Evolutionary conservation across 2,888 invertebrate genomes (phyloP).

Genomic region (Camptogramma bilineatum): DNA sequence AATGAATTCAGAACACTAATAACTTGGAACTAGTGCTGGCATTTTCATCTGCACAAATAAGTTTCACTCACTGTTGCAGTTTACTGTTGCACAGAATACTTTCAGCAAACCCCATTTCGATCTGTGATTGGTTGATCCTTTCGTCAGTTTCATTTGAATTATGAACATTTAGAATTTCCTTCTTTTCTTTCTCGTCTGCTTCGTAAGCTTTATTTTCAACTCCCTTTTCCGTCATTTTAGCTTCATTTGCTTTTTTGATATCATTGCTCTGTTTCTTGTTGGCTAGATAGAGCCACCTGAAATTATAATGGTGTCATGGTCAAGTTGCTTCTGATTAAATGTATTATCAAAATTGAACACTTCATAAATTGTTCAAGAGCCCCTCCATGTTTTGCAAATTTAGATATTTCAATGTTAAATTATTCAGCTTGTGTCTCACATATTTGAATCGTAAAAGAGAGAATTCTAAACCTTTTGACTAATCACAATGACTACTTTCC

Average conservation of each 20-base stretch:
- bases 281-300: slow-evolving; percentile 89
- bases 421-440: no score
- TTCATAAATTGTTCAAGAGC: not conserved
- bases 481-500: no score
- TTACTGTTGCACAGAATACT: slow-evolving; percentile 75
- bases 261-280: slow-evolving; percentile 83
- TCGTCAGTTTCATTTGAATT: slow-evolving; percentile 48
- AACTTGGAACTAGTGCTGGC: not conserved
- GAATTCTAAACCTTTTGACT: no score
- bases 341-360: not conserved
- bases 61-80: slow-evolving; percentile 49
- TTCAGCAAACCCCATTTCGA: slow-evolving; percentile 76
- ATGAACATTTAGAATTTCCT: slow-evolving; percentile 47
- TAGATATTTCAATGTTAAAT: not conserved
- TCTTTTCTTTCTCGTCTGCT: slow-evolving; percentile 66
- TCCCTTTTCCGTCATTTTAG: slow-evolving; percentile 60
- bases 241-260: slow-evolving; percentile 49
- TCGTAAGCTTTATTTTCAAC: slow-evolving; percentile 79
- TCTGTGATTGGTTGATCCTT: slow-evolving; percentile 66
- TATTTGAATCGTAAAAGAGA: no score
- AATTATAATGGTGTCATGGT: slow-evolving; percentile 36
- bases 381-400: not conserved
- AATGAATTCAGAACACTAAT: not conserved
- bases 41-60: not conserved
- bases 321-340: not conserved